phyloP scores from a whole-genome alignment of 2,113 vertebrate genomes.

The mouse (Mus musculus) region DNA sequence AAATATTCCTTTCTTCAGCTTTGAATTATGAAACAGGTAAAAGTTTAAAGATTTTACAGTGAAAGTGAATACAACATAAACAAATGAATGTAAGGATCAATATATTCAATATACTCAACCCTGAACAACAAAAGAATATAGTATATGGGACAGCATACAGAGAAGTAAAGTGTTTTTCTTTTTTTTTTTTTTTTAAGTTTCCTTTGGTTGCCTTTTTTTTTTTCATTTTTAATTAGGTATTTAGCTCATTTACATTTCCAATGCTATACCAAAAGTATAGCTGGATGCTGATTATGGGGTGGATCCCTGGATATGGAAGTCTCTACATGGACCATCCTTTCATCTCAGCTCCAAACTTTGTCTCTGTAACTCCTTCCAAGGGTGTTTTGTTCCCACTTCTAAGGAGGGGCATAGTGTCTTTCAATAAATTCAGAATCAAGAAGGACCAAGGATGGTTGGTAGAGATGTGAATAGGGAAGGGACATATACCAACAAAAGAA shows the following conservation, averaged over 20 bases:
- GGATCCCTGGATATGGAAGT: too few relatives aligned
- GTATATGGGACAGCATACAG: neutral
- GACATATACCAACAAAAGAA: neutral
- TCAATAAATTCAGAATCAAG: neutral
- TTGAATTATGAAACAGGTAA: neutral
- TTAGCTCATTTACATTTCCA: too few relatives aligned
- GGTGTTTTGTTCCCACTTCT: too few relatives aligned
- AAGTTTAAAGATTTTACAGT: neutral
- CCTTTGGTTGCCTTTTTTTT: too few relatives aligned
- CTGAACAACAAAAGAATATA: neutral
- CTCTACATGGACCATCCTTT: too few relatives aligned
- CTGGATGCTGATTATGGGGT: too few relatives aligned
- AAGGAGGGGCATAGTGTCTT: too few relatives aligned
- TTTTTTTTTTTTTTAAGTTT: too few relatives aligned
- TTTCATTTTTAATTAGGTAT: too few relatives aligned
- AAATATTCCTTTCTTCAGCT: neutral
- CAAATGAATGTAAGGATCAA: neutral
- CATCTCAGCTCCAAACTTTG: too few relatives aligned
- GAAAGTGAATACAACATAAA: neutral
- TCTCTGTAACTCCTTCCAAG: too few relatives aligned
- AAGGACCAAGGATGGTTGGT: neutral
- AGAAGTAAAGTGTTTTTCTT: neutral
- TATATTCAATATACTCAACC: neutral
- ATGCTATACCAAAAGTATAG: too few relatives aligned
- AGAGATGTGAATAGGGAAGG: rapidly evolving